These are phyloP conservation scores for Platycheirus rosarum DNA, from an alignment of 2,888 invertebrate genomes.

Conservation along the genomic window DNA sequence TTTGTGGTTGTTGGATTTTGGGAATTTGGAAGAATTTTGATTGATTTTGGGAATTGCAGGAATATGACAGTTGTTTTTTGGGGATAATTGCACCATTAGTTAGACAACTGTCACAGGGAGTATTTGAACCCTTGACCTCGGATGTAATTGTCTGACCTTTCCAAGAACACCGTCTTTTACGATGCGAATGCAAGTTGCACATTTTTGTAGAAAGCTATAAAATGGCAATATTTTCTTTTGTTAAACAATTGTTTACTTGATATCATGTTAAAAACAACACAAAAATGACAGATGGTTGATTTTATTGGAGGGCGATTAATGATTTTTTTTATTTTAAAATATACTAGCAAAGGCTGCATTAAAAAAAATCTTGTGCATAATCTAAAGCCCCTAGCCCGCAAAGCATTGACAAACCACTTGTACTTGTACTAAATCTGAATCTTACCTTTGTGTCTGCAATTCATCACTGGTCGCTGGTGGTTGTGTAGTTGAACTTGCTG, in stretches of 20 bases:
- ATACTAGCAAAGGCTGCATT: constrained; percentile 1
- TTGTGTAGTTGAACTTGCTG: too few relatives aligned
- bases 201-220: constrained; percentile 73
- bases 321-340: neutral
- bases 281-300: constrained; percentile 50
- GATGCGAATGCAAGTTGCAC: constrained; percentile 64
- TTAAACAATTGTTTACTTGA: constrained; percentile 34
- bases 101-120: constrained; percentile 70
- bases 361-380: constrained; percentile 54
- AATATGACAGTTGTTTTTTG: constrained; percentile 38
- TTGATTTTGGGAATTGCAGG: constrained; percentile 43
- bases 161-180: constrained; percentile 66
- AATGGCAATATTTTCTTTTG: constrained; percentile 42
- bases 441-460: constrained; percentile 70
- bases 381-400: constrained; percentile 59
- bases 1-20: constrained; percentile 40
- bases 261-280: constrained; percentile 30
- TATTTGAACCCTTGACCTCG: constrained; percentile 66
- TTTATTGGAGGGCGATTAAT: constrained; percentile 21
- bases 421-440: too few relatives aligned
- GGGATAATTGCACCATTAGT: constrained; percentile 12
- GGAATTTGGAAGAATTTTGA: constrained; percentile 42
- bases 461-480: constrained; percentile 50
- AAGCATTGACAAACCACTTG: constrained; percentile 28
- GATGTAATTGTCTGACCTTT: constrained; percentile 64